Evolutionary conservation across 1,140 invertebrate species (phyloP), one percentile per base, ranked within the genome.

Genomic region (Glossosoma conforme): DNA sequence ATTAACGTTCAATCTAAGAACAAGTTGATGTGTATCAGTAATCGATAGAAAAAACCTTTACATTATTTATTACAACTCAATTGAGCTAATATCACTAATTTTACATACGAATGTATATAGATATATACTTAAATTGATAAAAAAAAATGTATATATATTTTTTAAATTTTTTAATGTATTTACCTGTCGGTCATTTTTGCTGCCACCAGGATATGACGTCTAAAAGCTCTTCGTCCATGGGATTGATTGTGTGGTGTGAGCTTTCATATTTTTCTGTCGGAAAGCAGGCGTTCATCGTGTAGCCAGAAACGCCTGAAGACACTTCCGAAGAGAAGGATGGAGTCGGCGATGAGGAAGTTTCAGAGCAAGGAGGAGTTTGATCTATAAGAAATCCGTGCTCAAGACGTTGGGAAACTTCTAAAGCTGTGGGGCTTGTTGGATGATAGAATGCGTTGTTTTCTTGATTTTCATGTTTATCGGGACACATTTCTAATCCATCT

Each of bases 151-250:
- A n/a, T n/a, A n/a, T n/a, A n/a, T n/a, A n/a, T n/a, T n/a, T n/a
- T n/a, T n/a, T n/a, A n/a, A n/a, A n/a, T n/a, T 33, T n/a, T 32
- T 42, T n/a, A 15, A 35, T 33, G 57, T 62, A 66, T 64, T 68
- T 66, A 74, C 69, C 47, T 65, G 44, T 60, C 58, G 59, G 59
- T 61, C 70, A 76, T 74, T 74, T 75, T 45, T 80, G 76, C 65
- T 89, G 85, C 86, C 86, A 92, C 79, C 84, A 87, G n/a, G 82
- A 85, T 47, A 90, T 86, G 49, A 85, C 86, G 62, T 91, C 89
- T 3, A 93, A 72, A 0, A 92, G 75, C 58, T 91, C 87, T 58
- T 91, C 88, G 61, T 92, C 72, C 70, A 74, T 73, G 2, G 68
- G 64, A 84, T 77, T 46, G 83, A 76, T 63, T 46, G 61, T 70